Evolutionary conservation across 1,140 invertebrate genomes (phyloP), one percentile per base, ranked within the genome.

Genomic region (Oryctes rhinoceros): DNA sequence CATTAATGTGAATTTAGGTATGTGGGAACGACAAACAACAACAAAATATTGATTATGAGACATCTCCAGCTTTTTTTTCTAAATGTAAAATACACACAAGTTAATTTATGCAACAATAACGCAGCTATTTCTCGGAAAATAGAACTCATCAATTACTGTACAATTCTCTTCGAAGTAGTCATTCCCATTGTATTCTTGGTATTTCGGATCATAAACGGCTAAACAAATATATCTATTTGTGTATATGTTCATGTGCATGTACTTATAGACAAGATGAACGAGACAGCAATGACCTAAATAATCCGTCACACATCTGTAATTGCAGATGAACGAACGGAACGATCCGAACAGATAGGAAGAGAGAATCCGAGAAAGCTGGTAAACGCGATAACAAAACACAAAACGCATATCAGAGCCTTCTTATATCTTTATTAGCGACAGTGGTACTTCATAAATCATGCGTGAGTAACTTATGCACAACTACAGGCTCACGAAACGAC

Each of bases 401-500:
- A 37, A 62, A 37, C 65, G 65, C 65, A 15, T 71, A 71, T 71
- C 65, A 71, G 65, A 24, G 65, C 65, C 65, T 71, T 35, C 65
- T 71, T 71, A 71, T 71, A 71, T 71, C 65, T 71, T 71, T 71
- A 71, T 71, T 71, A 71, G 65, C 65, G 65, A 71, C 65, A 35
- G 65, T 71, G 65, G 24, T 71, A 30, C 65, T 71, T 71, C 65
- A 71, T 71, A 71, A 71, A 71, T 71, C 65, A 71, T 71, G 65
- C 24, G 35, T 24, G 65, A 71, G 65, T 37, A 71, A 37, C 65
- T 71, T 71, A 18, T 24, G 24, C 65, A 71, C 65, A 59, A 59
- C 15, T 18, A 59, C 53, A 59, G 18, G 5, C 15, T 18, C 53
- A 59, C 18, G 53, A 18, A 59, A 59, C 15, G n/a, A 59, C 13